Percentiles rank a stretch among this genome's conserved stretches.
phyloP scores from a whole-genome alignment of 2,113 vertebrate species.

The Poeciliopsis prolifica region DNA sequence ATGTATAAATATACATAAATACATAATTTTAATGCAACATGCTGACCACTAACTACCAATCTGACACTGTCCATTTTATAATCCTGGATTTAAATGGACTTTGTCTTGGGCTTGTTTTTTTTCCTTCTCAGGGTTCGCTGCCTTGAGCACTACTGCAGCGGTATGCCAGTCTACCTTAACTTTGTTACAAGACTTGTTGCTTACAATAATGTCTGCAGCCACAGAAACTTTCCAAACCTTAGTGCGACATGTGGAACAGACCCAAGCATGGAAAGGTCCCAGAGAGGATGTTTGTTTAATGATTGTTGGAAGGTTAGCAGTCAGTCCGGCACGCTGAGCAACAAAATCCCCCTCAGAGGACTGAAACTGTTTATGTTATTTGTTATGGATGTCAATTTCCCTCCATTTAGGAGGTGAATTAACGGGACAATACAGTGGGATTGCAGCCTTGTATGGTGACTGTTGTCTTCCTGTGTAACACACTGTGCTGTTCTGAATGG shows the following conservation, averaged over 20 bases:
- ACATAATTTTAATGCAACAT: conserved; percentile 51
- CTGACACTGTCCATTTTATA: conserved; percentile 66
- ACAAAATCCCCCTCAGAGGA: conserved; percentile 61
- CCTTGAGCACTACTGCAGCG: conserved; percentile 48
- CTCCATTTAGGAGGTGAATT: conserved; percentile 70
- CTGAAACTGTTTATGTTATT: conserved; percentile 69
- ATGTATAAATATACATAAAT: too few relatives aligned
- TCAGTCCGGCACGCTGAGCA: conserved; percentile 52
- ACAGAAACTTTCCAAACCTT: conserved; percentile 72
- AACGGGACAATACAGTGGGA: conserved; percentile 61
- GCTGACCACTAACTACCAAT: conserved; percentile 67
- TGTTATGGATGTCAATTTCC: conserved; percentile 74
- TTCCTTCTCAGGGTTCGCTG: conserved; percentile 35
- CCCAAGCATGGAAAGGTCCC: conserved; percentile 62
- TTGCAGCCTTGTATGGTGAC: conserved; percentile 57
- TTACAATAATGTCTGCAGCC: conserved; percentile 65
- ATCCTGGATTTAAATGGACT: conserved; percentile 61
- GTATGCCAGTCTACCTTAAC: conserved; percentile 68
- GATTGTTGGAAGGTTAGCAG: conserved; percentile 72
- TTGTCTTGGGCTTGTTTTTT: conserved; percentile 66
- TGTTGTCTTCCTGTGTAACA: conserved; percentile 54
- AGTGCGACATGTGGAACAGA: conserved; percentile 64
- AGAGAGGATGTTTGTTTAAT: conserved; percentile 77
- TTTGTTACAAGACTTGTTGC: conserved; percentile 72
- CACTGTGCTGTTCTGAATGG: conserved; percentile 19